These are phyloP conservation scores for Oppia nitens DNA, from an alignment of 1,140 invertebrate species.

Conservation along the genomic window DNA sequence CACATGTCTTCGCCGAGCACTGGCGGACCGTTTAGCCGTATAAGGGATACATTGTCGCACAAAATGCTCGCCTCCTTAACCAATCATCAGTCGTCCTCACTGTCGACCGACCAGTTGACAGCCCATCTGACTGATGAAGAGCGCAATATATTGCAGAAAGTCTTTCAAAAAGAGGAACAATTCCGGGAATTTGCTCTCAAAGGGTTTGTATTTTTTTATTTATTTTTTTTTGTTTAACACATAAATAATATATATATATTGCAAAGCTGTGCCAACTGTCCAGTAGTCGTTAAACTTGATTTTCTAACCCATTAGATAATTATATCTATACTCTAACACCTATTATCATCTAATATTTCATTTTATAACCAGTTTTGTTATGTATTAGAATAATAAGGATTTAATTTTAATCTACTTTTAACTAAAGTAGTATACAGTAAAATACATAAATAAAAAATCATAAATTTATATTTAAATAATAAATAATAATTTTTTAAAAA, in stretches of 20 bases:
- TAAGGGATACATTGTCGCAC: not conserved
- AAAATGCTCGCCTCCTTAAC: slow-evolving; percentile 4
- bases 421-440: too few relatives aligned
- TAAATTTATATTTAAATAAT: too few relatives aligned
- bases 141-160: slow-evolving; percentile 13
- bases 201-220: not conserved
- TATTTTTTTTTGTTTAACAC: not conserved
- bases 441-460: too few relatives aligned
- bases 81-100: slow-evolving; percentile 12
- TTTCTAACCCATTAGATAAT: too few relatives aligned
- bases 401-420: too few relatives aligned
- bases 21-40: not conserved
- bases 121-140: slow-evolving; percentile 18
- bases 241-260: not conserved
- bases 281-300: too few relatives aligned
- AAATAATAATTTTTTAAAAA: too few relatives aligned
- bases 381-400: too few relatives aligned
- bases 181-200: slow-evolving; percentile 13
- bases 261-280: not conserved
- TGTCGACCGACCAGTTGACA: slow-evolving; percentile 16
- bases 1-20: not conserved
- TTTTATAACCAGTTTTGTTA: too few relatives aligned
- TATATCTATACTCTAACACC: too few relatives aligned
- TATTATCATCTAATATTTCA: too few relatives aligned
- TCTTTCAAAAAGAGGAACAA: slow-evolving; percentile 18